These are phyloP conservation scores for Cheirogaleus major DNA, from an alignment of 2,797 vertebrate genomes.

Conservation along the genomic window DNA sequence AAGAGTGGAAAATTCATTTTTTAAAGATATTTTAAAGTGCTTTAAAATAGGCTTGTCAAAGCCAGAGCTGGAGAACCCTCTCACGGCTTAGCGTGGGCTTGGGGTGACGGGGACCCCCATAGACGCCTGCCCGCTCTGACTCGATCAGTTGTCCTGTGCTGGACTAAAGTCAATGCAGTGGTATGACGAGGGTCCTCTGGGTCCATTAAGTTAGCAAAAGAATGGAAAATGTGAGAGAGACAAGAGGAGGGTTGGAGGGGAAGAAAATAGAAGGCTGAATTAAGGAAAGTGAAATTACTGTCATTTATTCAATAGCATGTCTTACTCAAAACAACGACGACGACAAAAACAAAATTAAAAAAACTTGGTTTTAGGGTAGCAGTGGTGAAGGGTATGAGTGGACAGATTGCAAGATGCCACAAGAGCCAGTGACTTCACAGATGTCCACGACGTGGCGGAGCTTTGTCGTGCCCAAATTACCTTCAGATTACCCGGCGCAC, in stretches of 20 bases:
- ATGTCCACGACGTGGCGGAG: slow-evolving; percentile 75
- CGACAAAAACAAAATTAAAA: neutral
- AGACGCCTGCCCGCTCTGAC: fast-evolving
- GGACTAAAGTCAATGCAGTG: too few relatives aligned
- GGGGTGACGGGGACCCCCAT: fast-evolving
- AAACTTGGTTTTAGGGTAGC: neutral
- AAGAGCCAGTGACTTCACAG: slow-evolving; percentile 78
- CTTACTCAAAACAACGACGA: neutral
- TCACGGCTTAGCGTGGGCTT: fast-evolving
- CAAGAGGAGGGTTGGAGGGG: fast-evolving
- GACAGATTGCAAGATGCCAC: slow-evolving; percentile 73
- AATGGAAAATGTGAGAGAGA: fast-evolving
- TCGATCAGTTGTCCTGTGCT: fast-evolving
- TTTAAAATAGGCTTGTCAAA: neutral
- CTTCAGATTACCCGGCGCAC: slow-evolving; percentile 75
- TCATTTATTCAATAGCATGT: neutral
- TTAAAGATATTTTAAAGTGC: neutral
- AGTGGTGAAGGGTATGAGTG: slow-evolving; percentile 28
- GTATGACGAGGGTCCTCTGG: neutral
- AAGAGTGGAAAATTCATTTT: neutral
- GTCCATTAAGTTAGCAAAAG: neutral
- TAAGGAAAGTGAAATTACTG: neutral
- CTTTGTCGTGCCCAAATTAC: slow-evolving; percentile 75
- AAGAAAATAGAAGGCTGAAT: neutral
- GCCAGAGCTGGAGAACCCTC: neutral